Conservation (phyloP, 2,888 invertebrate genomes). For the Coecobrya sp. region DNA sequence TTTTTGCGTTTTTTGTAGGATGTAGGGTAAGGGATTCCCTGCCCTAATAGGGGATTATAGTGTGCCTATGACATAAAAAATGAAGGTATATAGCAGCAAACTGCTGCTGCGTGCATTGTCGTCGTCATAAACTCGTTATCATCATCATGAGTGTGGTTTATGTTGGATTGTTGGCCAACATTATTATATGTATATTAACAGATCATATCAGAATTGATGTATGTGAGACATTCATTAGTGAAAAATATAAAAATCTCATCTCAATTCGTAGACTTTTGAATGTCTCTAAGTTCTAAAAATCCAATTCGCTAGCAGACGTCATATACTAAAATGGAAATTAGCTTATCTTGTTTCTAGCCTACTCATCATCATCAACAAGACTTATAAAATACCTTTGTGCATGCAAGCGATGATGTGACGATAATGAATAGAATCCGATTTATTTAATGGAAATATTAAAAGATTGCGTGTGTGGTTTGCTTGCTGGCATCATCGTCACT, state of each 20-base stretch:
- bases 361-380: not conserved
- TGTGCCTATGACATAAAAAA: not conserved
- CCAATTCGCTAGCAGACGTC: not conserved
- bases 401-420: not conserved
- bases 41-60: not conserved
- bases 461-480: not conserved
- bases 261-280: not conserved
- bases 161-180: slow-evolving; percentile 1
- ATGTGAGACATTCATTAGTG: slow-evolving; percentile 40
- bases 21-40: slow-evolving; percentile 46
- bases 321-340: slow-evolving; percentile 31
- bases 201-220: slow-evolving; percentile 7
- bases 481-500: slow-evolving; percentile 1
- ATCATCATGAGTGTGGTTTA: not conserved
- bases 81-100: not conserved
- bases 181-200: not conserved
- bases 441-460: slow-evolving; percentile 35
- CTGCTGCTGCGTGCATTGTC: slow-evolving; percentile 8
- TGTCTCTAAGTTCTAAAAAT: not conserved
- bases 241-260: not conserved
- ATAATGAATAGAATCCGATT: slow-evolving; percentile 3
- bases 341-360: not conserved
- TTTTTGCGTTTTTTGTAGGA: slow-evolving; percentile 8
- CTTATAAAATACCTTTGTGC: not conserved
- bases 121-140: not conserved